Base-by-base conservation (phyloP, 1,140 invertebrate species). In the Antheraea mylitta region DNA sequence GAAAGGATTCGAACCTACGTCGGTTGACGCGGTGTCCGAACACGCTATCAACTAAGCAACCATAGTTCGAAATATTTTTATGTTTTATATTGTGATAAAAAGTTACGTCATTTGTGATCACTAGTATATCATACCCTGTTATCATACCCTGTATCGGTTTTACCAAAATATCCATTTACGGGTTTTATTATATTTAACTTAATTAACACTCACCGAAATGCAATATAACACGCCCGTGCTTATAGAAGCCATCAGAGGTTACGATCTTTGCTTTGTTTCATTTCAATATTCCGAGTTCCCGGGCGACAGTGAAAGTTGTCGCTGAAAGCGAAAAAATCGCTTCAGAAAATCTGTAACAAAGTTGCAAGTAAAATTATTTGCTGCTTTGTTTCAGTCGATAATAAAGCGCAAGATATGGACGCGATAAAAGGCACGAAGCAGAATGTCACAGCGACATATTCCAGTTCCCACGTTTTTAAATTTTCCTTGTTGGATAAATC, bases 251-350 rank as follows among this genome's bases (percentile, higher is more conserved):
- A 53, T 53, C 45, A n/a, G 0, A n/a, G 45, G 11, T 53, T n/a
- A 53, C 45, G 45, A 53, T 53, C 45, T 53, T 0, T 13, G 13
- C 45, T 53, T 53, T 53, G 45, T 53, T 53, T 53, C 45, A 53
- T 53, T 53, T 53, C 45, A 53, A 53, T 53, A 53, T 53, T 53
- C 45, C 11, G 45, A 53, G 45, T 53, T 53, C 45, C 45, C 45
- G 10, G 16, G 45, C 13, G 16, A 53, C 45, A 53, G 45, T 53
- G 45, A 53, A 53, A 53, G 45, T 53, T 53, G 45, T 53, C 16
- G 16, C 45, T 53, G 45, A 53, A 53, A 53, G 45, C 16, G 45
- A 53, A 53, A 53, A 53, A 53, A 53, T 53, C 45, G 45, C 45
- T 53, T 11, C 45, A 53, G 45, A 53, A 53, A 53, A 53, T 53